A percentile compares a stretch with the other conserved stretches of the same genome.
These are phyloP conservation scores for Acronicta aceris DNA, from an alignment of 2,888 invertebrate species.

Conservation along the genomic window DNA sequence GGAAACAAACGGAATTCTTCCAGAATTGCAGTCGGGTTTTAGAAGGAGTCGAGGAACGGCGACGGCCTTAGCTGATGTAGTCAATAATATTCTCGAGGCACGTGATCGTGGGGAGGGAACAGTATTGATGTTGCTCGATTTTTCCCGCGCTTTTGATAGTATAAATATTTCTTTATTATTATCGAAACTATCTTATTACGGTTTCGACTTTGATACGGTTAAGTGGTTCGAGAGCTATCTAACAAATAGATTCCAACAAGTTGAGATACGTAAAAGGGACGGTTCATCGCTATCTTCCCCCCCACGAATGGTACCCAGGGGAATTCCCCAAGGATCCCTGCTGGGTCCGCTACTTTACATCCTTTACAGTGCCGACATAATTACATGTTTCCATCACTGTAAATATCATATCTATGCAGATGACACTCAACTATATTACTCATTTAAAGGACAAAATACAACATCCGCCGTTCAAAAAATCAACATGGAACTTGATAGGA, in stretches of 20 bases:
- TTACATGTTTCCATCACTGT: no score
- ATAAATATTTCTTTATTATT: conserved; percentile 3
- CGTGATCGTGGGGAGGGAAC: conserved; percentile 1
- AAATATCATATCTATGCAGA: no score
- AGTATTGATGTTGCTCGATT: conserved; percentile 5
- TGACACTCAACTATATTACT: no score
- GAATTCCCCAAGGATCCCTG: neutral
- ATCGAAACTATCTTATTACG: conserved; percentile 11
- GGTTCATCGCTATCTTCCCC: neutral
- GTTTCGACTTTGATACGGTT: neutral
- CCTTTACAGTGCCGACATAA: neutral
- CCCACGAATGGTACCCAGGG: neutral
- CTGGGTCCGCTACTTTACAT: conserved; percentile 3
- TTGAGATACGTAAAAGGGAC: neutral
- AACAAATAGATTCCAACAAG: neutral
- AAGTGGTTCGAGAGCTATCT: conserved; percentile 13
- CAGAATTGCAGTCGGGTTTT: neutral
- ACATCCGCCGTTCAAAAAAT: no score
- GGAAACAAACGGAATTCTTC: conserved; percentile 1
- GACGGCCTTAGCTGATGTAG: conserved; percentile 2
- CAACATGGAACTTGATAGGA: no score
- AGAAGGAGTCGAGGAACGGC: neutral
- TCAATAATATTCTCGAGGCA: neutral
- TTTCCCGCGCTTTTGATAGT: conserved; percentile 8
- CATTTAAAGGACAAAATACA: no score